Base-by-base conservation (phyloP, 2,797 vertebrate species). In the Poecilia wingei region DNA sequence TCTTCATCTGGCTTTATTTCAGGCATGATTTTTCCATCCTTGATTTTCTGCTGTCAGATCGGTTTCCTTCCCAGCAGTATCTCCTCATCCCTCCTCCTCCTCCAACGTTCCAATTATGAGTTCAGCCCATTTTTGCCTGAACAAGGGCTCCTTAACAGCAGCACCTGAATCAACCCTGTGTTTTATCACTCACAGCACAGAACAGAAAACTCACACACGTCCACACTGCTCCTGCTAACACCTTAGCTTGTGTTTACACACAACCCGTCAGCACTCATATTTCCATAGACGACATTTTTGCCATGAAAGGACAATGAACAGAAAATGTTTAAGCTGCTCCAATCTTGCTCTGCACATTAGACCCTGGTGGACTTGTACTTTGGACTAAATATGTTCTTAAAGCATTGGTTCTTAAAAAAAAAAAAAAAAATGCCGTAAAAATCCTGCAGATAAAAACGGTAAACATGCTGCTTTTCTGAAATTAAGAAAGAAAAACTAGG, bases 81-180 rank as follows among this genome's bases (percentile, higher is more conserved):
- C 25, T 16, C 36, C 36, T 28, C 18, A 45, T 72, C 39, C 6
- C 66, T 49, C n/a, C 6, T 16, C 6, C 66, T 9, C 59, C 46
- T 22, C 61, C 16, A 66, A 43, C 1, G 20, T 59, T 49, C 33
- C 18, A 72, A 43, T 47, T 41, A 33, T 61, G 59, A 45, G 53
- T 59, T 82, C 79, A 82, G 73, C 85, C 78, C 53, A 57, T 84
- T 85, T 78, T 84, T 3, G 3, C 72, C 78, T 36, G 75, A 91
- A 93, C 89, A 92, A 90, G 86, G 92, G 71, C 53, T 68, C 79
- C 81, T 82, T 91, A 87, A 93, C 90, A 93, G 84, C 88, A 82
- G 51, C 80, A 86, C 86, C 91, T 93, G 94, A 94, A 92, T 91
- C 82, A 78, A 68, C 39, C 84, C 89, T 91, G 88, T 92, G 92